These are phyloP conservation scores for Cephus sareptanus DNA, from an alignment of 2,888 invertebrate genomes.

Conservation along the genomic window DNA sequence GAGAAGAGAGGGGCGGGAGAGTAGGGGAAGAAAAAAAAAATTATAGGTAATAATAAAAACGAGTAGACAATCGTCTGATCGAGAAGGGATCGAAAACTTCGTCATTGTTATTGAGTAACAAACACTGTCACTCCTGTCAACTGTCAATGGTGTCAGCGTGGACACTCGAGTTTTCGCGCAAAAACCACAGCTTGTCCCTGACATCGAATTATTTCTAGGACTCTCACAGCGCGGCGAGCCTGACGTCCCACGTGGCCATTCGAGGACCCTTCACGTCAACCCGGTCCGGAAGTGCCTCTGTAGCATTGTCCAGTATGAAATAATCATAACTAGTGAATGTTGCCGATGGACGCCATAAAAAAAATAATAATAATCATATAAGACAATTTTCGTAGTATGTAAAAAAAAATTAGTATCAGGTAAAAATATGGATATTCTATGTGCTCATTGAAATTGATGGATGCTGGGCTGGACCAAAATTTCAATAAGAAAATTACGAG, in stretches of 20 bases:
- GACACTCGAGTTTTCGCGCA: conserved; percentile 52
- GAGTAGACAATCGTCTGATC: neutral
- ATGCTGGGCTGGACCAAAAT: neutral
- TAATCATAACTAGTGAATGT: neutral
- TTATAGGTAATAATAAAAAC: neutral
- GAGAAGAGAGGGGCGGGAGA: neutral
- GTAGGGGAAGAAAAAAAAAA: neutral
- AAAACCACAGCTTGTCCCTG: conserved; percentile 61
- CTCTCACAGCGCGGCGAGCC: conserved; percentile 27
- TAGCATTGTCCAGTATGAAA: neutral
- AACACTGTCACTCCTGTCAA: neutral
- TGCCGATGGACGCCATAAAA: neutral
- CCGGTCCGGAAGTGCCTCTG: conserved; percentile 36
- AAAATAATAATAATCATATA: neutral
- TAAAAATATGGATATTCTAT: neutral
- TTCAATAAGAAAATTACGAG: conserved; percentile 20
- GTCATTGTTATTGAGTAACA: neutral
- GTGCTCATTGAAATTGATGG: neutral
- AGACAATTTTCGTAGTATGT: neutral
- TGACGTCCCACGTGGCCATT: conserved; percentile 53
- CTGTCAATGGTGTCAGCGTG: neutral
- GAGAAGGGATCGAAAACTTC: neutral
- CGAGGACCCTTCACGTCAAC: conserved; percentile 55
- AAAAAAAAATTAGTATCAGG: neutral
- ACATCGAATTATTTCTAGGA: conserved; percentile 49